These are phyloP conservation scores for Dicyrtomina minuta DNA, from an alignment of 2,888 invertebrate species.

Conservation along the genomic window DNA sequence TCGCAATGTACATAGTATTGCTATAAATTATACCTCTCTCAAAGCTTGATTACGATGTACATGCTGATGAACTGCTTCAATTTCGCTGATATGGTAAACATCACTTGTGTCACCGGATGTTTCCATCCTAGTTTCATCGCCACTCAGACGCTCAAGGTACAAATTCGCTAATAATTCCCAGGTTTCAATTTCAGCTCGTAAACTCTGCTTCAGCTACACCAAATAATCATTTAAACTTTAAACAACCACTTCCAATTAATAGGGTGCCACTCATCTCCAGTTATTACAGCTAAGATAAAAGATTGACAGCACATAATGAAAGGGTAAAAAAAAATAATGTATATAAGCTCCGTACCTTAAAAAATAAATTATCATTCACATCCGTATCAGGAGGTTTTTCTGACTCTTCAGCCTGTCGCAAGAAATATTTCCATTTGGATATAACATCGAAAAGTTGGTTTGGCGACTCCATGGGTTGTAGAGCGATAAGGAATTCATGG, in stretches of 20 bases:
- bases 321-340: too few relatives aligned
- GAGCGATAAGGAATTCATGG: conserved; percentile 35
- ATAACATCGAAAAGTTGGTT: conserved; percentile 44
- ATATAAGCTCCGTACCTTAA: conserved; percentile 25
- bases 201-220: conserved; percentile 34
- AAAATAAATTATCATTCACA: conserved; percentile 36
- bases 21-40: conserved; percentile 39
- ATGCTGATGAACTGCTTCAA: conserved; percentile 29
- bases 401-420: conserved; percentile 4
- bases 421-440: conserved; percentile 2
- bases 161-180: conserved; percentile 43
- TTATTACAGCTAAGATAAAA: too few relatives aligned
- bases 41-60: conserved; percentile 35
- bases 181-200: conserved; percentile 44
- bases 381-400: conserved; percentile 39
- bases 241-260: background rate
- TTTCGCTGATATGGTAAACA: conserved; percentile 43
- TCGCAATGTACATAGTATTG: too few relatives aligned
- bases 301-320: too few relatives aligned
- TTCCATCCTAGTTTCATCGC: conserved; percentile 20
- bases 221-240: background rate
- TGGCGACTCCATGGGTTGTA: conserved; percentile 40
- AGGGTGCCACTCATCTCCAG: too few relatives aligned
- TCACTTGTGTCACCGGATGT: conserved; percentile 30
- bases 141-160: conserved; percentile 38